Percentiles rank a stretch among this genome's conserved stretches.
Conservation (phyloP, 2,888 invertebrate genomes). For the Drosophila greeni region DNA sequence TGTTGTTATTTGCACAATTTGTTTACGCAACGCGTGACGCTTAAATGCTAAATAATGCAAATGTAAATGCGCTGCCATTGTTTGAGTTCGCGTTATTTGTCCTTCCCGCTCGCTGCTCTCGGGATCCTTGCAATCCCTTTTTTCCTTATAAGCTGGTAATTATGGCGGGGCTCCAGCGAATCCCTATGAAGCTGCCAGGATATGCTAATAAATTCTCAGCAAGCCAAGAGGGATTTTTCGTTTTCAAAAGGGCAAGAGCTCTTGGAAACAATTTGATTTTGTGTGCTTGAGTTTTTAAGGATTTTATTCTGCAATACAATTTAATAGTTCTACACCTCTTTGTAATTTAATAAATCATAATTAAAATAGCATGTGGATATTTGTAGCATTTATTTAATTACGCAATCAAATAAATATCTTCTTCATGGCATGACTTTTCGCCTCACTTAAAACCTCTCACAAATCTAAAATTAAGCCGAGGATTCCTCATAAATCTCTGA, state of each 20-base stretch:
- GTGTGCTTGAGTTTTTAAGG: background rate
- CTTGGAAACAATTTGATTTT: background rate
- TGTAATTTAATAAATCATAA: background rate
- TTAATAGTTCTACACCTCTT: background rate
- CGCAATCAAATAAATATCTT: background rate
- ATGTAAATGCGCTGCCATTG: slow-evolving; percentile 66
- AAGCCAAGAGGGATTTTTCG: slow-evolving; percentile 16
- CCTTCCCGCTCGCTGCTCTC: slow-evolving; percentile 38
- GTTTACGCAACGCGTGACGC: slow-evolving; percentile 74
- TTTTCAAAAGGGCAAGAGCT: background rate
- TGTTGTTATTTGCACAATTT: slow-evolving; percentile 66
- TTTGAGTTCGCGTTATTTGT: slow-evolving; percentile 49
- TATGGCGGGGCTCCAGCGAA: slow-evolving; percentile 22
- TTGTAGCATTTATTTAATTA: background rate
- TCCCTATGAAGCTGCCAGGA: slow-evolving; percentile 11
- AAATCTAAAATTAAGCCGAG: background rate
- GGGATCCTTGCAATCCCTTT: slow-evolving; percentile 45
- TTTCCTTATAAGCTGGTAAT: slow-evolving; percentile 39
- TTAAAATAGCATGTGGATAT: background rate
- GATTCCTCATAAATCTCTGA: background rate
- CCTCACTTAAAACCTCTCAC: background rate
- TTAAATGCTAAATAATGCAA: slow-evolving; percentile 75
- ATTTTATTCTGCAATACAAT: background rate
- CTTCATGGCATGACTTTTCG: background rate
- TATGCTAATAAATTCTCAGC: slow-evolving; percentile 13